Evolutionary conservation across 2,888 invertebrate species (phyloP).

Genomic region (Piscicola geometra): DNA sequence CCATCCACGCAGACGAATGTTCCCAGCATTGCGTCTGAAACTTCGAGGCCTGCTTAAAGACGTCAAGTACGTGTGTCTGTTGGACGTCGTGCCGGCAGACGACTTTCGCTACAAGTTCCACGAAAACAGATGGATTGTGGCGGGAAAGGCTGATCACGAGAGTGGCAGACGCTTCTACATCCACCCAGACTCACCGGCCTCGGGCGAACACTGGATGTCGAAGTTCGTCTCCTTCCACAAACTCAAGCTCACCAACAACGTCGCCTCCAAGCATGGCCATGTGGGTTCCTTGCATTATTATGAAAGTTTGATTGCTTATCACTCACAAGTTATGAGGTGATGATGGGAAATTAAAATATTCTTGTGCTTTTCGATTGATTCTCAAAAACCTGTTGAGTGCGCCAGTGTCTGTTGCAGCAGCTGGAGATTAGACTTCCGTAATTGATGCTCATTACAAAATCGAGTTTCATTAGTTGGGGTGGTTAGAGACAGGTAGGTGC

Average conservation of each 20-base stretch:
- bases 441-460: too few species aligned
- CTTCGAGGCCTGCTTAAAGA: constrained; percentile 74
- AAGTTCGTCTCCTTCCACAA: constrained; percentile 75
- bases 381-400: too few species aligned
- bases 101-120: constrained; percentile 71
- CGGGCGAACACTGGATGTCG: constrained; percentile 78
- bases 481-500: too few species aligned
- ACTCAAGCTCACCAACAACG: constrained; percentile 81
- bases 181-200: constrained; percentile 81
- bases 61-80: constrained; percentile 73
- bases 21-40: constrained; percentile 75
- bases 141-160: constrained; percentile 76
- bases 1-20: constrained; percentile 74
- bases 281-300: constrained; percentile 49
- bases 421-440: too few species aligned
- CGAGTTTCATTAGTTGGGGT: too few species aligned
- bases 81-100: constrained; percentile 74
- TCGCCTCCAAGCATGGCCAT: constrained; percentile 72
- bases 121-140: constrained; percentile 76
- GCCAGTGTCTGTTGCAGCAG: too few species aligned
- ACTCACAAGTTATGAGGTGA: too few species aligned
- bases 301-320: background rate
- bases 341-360: background rate
- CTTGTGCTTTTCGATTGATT: background rate
- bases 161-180: constrained; percentile 69